Conservation (phyloP, 2,797 vertebrate genomes). For the Peromyscus melanophrys region DNA sequence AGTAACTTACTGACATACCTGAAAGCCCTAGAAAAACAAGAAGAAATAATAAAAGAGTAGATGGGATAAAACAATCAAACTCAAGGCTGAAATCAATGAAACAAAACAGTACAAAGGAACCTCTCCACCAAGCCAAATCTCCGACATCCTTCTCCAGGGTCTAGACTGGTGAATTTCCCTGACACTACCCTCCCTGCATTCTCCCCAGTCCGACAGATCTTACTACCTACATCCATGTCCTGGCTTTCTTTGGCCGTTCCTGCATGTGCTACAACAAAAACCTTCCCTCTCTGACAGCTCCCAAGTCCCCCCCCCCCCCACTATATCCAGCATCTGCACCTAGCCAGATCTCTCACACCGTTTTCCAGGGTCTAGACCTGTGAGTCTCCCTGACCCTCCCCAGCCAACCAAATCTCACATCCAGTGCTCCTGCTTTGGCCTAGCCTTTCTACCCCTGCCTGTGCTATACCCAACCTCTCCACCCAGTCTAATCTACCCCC, state of each 20-base stretch:
- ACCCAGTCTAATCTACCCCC: background rate
- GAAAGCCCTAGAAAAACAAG: background rate
- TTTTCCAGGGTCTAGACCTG: background rate
- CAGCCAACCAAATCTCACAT: background rate
- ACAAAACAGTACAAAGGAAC: background rate
- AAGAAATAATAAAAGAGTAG: background rate
- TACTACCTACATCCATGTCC: background rate
- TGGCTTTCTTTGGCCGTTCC: background rate
- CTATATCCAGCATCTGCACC: background rate
- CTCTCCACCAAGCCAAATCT: background rate
- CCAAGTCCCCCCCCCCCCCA: background rate
- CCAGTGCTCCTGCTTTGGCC: background rate
- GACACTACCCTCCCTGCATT: background rate
- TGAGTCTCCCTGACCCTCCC: background rate
- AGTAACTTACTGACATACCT: background rate
- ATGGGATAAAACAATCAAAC: background rate
- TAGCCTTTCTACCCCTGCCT: background rate
- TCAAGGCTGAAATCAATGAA: background rate
- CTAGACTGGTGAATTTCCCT: background rate
- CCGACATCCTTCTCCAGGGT: background rate
- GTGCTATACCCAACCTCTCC: background rate
- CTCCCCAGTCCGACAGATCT: background rate
- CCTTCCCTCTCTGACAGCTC: background rate
- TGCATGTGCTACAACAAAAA: background rate
- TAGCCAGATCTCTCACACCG: background rate